phyloP scores from a whole-genome alignment of 2,797 vertebrate genomes.

The Forpus xanthops region DNA sequence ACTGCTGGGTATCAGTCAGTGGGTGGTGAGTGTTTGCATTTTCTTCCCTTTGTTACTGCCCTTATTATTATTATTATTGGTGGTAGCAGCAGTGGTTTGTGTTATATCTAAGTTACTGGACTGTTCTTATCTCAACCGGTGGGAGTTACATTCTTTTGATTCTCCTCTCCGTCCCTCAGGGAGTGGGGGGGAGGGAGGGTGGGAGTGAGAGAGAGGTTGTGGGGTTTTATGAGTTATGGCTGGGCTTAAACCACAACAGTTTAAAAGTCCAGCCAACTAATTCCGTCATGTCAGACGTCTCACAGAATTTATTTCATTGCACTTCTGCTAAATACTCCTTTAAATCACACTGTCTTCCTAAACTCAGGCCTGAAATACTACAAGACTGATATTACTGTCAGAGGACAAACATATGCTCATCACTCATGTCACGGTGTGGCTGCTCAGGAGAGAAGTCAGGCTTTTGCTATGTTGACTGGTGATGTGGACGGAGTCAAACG shows the following conservation, averaged over 20 bases:
- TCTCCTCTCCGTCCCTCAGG: too few species aligned
- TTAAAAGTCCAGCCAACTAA: not conserved
- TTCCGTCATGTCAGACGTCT: not conserved
- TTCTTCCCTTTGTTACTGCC: too few species aligned
- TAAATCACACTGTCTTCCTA: not conserved
- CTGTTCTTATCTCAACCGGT: too few species aligned
- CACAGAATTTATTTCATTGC: not conserved
- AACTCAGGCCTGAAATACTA: not conserved
- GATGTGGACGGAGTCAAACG: not conserved
- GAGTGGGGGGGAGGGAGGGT: too few species aligned
- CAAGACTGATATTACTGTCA: not conserved
- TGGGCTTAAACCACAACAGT: not conserved
- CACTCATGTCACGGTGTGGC: not conserved
- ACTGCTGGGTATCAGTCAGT: too few species aligned
- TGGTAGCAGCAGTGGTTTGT: too few species aligned
- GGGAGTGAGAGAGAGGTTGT: too few species aligned
- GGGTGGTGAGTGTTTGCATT: too few species aligned
- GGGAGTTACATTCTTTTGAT: too few species aligned
- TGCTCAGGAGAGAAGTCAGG: not conserved
- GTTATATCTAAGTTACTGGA: too few species aligned
- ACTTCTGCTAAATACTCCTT: not conserved
- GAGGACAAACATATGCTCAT: not conserved
- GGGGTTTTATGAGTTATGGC: too few species aligned
- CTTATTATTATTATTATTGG: too few species aligned
- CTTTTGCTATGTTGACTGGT: not conserved